Conservation (phyloP, 1,140 invertebrate genomes). For the Bacillus rossius region DNA sequence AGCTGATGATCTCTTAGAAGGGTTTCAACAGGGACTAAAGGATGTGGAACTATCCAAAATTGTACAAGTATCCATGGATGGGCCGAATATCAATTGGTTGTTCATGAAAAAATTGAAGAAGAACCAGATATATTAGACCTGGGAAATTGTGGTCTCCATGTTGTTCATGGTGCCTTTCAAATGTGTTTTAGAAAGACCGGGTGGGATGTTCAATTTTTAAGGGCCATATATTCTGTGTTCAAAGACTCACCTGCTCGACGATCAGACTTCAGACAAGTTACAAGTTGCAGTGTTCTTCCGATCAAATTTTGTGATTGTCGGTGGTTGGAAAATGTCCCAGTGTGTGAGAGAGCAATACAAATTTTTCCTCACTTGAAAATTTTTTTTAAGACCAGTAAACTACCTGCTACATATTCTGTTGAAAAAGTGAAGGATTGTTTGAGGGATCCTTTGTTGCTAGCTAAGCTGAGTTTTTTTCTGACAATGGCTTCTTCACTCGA, state of each 20-base stretch:
- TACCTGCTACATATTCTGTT: too few species aligned
- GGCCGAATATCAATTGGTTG: constrained; percentile 21
- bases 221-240: constrained; percentile 15
- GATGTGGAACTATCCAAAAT: constrained; percentile 5
- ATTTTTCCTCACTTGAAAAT: constrained; percentile 4
- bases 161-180: constrained; percentile 21
- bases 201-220: constrained; percentile 15
- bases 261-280: constrained; percentile 12
- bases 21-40: constrained; percentile 3
- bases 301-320: constrained; percentile 20
- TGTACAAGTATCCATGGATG: constrained; percentile 13
- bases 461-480: constrained; percentile 4
- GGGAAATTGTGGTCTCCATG: constrained; percentile 23
- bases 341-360: constrained; percentile 5
- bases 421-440: neutral
- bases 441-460: neutral
- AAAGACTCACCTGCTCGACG: constrained; percentile 14
- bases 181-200: constrained; percentile 11
- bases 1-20: constrained; percentile 19
- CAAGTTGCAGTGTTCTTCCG: constrained; percentile 10
- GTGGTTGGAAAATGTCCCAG: constrained; percentile 15
- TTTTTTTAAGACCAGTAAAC: neutral
- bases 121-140: constrained; percentile 17
- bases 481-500: neutral
- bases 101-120: too few species aligned